These are phyloP conservation scores for Apomyelois bistriatella DNA, from an alignment of 2,888 invertebrate species.

Conservation along the genomic window DNA sequence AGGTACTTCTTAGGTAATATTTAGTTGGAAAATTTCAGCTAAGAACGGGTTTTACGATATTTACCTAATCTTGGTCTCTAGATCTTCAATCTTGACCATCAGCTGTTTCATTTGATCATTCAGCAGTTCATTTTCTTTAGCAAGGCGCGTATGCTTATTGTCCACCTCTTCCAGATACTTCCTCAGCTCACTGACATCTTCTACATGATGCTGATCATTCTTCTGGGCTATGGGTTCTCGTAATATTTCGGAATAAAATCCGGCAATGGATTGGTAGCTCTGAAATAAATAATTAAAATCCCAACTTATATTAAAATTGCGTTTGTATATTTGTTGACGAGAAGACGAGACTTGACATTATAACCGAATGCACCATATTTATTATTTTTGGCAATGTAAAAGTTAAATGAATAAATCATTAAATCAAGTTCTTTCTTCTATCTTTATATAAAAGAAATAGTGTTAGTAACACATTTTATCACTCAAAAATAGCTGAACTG, in stretches of 20 bases:
- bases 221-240: conserved; percentile 42
- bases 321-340: conserved; percentile 3
- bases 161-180: conserved; percentile 49
- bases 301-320: too few species aligned
- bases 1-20: too few species aligned
- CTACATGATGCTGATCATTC: conserved; percentile 25
- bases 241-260: conserved; percentile 54
- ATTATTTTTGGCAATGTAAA: too few species aligned
- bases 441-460: too few species aligned
- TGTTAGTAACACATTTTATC: too few species aligned
- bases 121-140: conserved; percentile 51
- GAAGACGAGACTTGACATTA: too few species aligned
- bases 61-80: conserved; percentile 66
- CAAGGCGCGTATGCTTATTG: conserved; percentile 43
- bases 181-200: conserved; percentile 47
- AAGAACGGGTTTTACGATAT: too few species aligned
- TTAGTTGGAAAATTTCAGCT: too few species aligned
- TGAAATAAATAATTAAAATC: conserved; percentile 26
- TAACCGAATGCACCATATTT: too few species aligned
- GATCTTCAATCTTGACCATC: conserved; percentile 53
- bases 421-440: too few species aligned
- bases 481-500: too few species aligned
- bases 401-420: too few species aligned
- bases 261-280: conserved; percentile 66
- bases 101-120: conserved; percentile 53